Percentiles rank a stretch among this genome's conserved stretches.
Evolutionary conservation across 2,113 vertebrate species (phyloP).

Genomic region (Strigops habroptila): DNA sequence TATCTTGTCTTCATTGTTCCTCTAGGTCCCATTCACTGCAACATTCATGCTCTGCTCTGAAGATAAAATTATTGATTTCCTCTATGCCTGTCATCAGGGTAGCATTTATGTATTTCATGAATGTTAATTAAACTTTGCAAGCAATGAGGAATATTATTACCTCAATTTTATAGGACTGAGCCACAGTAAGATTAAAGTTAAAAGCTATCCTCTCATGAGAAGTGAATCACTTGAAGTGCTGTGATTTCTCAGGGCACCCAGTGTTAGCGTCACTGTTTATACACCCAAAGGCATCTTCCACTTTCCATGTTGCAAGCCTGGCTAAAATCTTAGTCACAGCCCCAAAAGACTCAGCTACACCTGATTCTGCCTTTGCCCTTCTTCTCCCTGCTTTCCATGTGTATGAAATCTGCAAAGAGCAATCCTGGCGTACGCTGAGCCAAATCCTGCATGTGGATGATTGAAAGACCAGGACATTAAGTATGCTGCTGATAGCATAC

Average conservation of each 20-base stretch:
- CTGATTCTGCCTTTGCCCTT: neutral
- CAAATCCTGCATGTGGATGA: neutral
- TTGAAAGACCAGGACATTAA: neutral
- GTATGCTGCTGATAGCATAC: neutral
- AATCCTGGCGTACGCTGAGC: neutral
- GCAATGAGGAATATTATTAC: neutral
- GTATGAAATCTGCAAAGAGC: neutral
- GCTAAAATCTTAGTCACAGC: neutral
- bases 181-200: neutral
- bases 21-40: neutral
- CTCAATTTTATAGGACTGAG: neutral
- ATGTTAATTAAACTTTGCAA: neutral
- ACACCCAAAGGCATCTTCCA: neutral
- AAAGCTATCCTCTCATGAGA: neutral
- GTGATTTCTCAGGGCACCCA: neutral
- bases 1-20: neutral
- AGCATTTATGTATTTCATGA: neutral
- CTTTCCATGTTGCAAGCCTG: neutral
- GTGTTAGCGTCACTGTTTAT: accelerated
- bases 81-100: neutral
- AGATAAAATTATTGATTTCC: neutral
- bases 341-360: neutral
- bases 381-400: neutral
- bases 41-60: neutral
- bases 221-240: neutral